Evolutionary conservation across 2,113 vertebrate genomes (phyloP).

Genomic region (Oophaga pumilio): DNA sequence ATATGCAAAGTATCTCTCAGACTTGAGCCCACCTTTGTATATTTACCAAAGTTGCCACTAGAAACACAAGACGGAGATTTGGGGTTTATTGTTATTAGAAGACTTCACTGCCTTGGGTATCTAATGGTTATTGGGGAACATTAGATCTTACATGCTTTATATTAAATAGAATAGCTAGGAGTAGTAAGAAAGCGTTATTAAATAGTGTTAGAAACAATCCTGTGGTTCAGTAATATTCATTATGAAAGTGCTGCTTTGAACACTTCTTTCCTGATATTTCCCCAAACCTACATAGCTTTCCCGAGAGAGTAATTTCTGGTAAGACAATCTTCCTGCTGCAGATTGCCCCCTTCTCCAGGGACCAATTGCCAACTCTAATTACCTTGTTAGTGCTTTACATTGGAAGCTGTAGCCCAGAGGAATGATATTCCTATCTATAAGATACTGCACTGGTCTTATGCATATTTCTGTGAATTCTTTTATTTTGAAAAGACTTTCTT

Average conservation of each 20-base stretch:
- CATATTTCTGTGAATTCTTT: not conserved
- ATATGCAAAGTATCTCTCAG: not conserved
- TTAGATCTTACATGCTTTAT: not conserved
- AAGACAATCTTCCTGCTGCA: slow-evolving; percentile 44
- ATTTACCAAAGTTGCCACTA: not conserved
- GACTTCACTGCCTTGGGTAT: not conserved
- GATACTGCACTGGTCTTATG: not conserved
- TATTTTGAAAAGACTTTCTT: not conserved
- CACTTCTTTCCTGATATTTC: slow-evolving; percentile 24
- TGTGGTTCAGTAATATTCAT: not conserved
- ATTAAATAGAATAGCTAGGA: not conserved
- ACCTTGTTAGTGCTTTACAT: slow-evolving; percentile 40
- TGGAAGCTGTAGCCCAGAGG: slow-evolving; percentile 16
- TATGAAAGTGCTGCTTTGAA: not conserved
- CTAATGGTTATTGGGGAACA: not conserved
- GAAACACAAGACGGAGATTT: not conserved
- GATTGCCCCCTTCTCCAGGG: slow-evolving; percentile 28
- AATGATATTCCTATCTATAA: slow-evolving; percentile 31
- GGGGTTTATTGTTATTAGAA: not conserved
- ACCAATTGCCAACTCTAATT: slow-evolving; percentile 42
- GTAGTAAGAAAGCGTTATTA: not conserved
- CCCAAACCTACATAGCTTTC: slow-evolving; percentile 19
- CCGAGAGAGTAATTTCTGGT: slow-evolving; percentile 37
- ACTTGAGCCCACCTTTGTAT: not conserved
- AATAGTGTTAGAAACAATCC: not conserved